A percentile compares a stretch with the other conserved stretches of the same genome.
phyloP scores from a whole-genome alignment of 2,888 invertebrate species.

The Scrobipalpa atriplicella region DNA sequence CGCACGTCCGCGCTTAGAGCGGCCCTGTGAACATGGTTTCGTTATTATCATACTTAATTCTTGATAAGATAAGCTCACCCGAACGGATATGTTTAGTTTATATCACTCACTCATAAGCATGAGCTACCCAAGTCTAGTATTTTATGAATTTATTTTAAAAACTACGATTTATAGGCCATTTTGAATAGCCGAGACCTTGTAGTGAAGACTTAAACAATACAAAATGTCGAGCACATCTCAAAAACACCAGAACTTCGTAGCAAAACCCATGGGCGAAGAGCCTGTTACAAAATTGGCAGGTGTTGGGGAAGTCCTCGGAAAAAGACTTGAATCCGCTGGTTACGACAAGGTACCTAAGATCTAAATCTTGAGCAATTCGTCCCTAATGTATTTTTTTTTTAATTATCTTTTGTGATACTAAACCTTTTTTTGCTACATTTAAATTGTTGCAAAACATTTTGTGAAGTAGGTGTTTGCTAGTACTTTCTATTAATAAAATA shows the following conservation, averaged over 20 bases:
- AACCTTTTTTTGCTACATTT: background rate
- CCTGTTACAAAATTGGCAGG: slow-evolving; percentile 97
- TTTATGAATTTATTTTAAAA: background rate
- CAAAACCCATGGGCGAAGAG: slow-evolving; percentile 97
- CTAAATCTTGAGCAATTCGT: background rate
- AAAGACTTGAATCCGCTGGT: slow-evolving; percentile 91
- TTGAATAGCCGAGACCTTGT: background rate
- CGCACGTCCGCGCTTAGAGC: slow-evolving; percentile 53
- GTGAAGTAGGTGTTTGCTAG: no score
- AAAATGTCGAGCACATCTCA: slow-evolving; percentile 94
- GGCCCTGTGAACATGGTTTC: slow-evolving; percentile 42
- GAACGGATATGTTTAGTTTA: no score
- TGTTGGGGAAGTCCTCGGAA: slow-evolving; percentile 96
- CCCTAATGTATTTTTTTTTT: background rate
- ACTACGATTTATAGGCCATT: background rate
- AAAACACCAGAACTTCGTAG: slow-evolving; percentile 96
- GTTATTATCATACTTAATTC: no score
- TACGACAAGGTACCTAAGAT: slow-evolving; percentile 96
- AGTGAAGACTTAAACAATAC: background rate
- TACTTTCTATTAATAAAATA: no score
- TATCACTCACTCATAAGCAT: no score
- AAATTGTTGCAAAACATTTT: no score
- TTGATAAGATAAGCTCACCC: no score
- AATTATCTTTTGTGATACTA: background rate
- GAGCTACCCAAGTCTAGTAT: background rate